These are phyloP conservation scores for Formica aserva DNA, from an alignment of 2,888 invertebrate genomes.

Conservation along the genomic window DNA sequence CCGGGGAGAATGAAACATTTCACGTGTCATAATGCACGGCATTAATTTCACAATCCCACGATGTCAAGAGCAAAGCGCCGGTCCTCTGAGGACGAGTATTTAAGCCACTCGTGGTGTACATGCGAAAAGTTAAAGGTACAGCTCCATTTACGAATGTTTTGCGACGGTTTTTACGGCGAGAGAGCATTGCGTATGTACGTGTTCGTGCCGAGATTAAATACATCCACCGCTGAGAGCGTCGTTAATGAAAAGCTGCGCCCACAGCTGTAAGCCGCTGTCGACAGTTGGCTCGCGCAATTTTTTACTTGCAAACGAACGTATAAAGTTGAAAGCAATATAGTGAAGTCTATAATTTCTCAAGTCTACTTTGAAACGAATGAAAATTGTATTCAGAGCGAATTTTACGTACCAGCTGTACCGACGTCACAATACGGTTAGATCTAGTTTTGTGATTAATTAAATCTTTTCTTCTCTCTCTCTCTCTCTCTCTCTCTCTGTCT, in stretches of 20 bases:
- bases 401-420: constrained; percentile 12
- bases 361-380: constrained; percentile 21
- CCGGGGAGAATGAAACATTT: not conserved
- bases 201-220: constrained; percentile 26
- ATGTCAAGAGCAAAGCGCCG: constrained; percentile 38
- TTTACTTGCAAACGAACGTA: constrained; percentile 16
- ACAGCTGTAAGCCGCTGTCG: constrained; percentile 8
- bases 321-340: constrained; percentile 10
- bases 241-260: constrained; percentile 34
- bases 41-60: constrained; percentile 37
- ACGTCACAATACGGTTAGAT: constrained; percentile 15
- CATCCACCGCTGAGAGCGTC: not conserved
- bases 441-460: constrained; percentile 13
- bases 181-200: not conserved
- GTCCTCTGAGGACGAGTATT: constrained; percentile 22
- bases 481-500: too few species aligned
- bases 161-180: constrained; percentile 5
- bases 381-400: constrained; percentile 15
- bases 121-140: constrained; percentile 18
- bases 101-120: constrained; percentile 14
- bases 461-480: too few species aligned
- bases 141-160: constrained; percentile 8
- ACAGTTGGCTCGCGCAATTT: constrained; percentile 28
- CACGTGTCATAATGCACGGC: constrained; percentile 18
- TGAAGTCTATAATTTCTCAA: constrained; percentile 9